These are phyloP conservation scores for Pyrgus malvae DNA, from an alignment of 2,888 invertebrate genomes.

Conservation along the genomic window DNA sequence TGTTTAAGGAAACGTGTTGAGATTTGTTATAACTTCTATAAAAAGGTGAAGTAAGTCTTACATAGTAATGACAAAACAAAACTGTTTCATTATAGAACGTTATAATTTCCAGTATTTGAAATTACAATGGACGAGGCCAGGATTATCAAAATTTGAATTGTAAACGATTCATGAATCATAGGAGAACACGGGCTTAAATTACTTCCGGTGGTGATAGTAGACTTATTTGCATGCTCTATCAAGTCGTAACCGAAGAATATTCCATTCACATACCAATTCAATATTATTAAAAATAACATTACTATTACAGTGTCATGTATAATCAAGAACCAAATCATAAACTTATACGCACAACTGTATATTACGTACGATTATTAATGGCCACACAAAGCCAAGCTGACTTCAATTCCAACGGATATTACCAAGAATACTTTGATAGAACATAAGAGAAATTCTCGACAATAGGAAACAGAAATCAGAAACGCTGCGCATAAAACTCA, in stretches of 20 bases:
- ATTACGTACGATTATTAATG: no score
- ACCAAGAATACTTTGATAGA: no score
- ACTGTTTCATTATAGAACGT: neutral
- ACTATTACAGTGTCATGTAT: neutral
- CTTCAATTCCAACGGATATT: no score
- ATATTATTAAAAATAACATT: neutral
- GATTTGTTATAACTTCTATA: neutral
- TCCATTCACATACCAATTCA: neutral
- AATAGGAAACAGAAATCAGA: constrained; percentile 23
- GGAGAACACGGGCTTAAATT: constrained; percentile 5
- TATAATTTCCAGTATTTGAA: neutral
- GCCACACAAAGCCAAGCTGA: no score
- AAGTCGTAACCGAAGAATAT: neutral
- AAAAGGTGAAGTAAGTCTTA: neutral
- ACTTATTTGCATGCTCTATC: constrained; percentile 18
- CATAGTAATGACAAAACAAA: neutral
- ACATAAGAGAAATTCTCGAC: constrained; percentile 8
- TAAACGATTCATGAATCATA: constrained; percentile 1
- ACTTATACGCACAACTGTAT: no score
- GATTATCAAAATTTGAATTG: neutral
- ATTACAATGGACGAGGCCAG: neutral
- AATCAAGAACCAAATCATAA: neutral
- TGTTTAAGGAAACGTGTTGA: neutral
- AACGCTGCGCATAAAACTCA: constrained; percentile 23
- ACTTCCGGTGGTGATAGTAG: constrained; percentile 11